Evolutionary conservation across 2,888 invertebrate genomes (phyloP).

Genomic region (Phaedon cochleariae): DNA sequence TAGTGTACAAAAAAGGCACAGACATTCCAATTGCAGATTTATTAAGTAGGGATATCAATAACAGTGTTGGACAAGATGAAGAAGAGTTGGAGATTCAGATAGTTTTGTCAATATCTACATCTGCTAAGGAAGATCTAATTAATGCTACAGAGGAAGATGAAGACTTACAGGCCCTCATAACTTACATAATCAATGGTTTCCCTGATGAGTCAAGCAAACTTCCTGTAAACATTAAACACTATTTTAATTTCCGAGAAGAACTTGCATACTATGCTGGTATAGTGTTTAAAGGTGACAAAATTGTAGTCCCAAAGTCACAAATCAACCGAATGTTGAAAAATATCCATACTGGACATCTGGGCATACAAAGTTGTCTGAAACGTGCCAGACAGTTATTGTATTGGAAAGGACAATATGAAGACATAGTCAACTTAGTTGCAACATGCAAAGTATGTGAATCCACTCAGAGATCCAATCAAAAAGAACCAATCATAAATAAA

Average conservation of each 20-base stretch:
- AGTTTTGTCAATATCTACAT: slow-evolving; percentile 23
- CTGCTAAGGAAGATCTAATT: slow-evolving; percentile 16
- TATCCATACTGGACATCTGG: neutral
- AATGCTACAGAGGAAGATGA: slow-evolving; percentile 12
- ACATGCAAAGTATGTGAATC: too few species aligned
- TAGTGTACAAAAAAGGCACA: slow-evolving; percentile 45
- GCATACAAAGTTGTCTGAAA: slow-evolving; percentile 3
- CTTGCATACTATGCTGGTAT: slow-evolving; percentile 11
- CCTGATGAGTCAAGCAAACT: neutral
- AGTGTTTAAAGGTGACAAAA: slow-evolving; percentile 21
- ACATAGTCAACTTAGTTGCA: too few species aligned
- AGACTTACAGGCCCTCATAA: slow-evolving; percentile 12
- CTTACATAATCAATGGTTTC: slow-evolving; percentile 8
- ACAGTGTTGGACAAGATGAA: slow-evolving; percentile 14
- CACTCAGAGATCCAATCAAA: too few species aligned
- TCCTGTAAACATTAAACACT: slow-evolving; percentile 3
- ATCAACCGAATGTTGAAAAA: slow-evolving; percentile 12
- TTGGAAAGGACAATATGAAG: slow-evolving; percentile 6
- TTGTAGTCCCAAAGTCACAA: slow-evolving; percentile 21
- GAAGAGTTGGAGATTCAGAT: slow-evolving; percentile 33
- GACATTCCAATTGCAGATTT: slow-evolving; percentile 42
- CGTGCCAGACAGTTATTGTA: slow-evolving; percentile 18
- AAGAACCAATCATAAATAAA: too few species aligned
- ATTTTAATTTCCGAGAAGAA: slow-evolving; percentile 20
- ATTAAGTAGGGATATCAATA: slow-evolving; percentile 36